These are phyloP conservation scores for Anneissia japonica DNA, from an alignment of 35 echinoderm and acorn worm species.

Conservation along the genomic window DNA sequence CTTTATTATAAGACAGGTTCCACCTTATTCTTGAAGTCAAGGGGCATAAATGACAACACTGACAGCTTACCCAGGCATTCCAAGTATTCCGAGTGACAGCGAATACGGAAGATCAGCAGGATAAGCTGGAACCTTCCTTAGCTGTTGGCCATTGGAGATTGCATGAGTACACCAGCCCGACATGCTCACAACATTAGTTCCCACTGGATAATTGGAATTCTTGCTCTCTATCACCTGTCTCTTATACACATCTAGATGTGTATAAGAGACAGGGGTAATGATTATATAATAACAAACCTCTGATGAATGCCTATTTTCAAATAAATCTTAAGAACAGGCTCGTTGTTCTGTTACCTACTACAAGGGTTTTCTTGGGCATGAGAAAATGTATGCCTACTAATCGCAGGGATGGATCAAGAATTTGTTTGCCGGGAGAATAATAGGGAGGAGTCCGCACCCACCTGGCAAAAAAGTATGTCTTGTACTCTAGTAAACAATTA, in stretches of 20 bases:
- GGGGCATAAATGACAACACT: too few relatives aligned
- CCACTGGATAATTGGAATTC: conserved; percentile 32
- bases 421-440: not conserved
- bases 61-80: conserved; percentile 68
- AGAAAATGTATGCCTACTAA: not conserved
- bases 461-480: not conserved
- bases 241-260: too few relatives aligned
- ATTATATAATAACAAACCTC: too few relatives aligned
- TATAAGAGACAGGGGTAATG: too few relatives aligned
- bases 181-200: conserved; percentile 24
- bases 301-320: too few relatives aligned
- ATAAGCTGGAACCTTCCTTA: conserved; percentile 24
- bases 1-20: too few relatives aligned
- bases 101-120: conserved; percentile 38
- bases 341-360: too few relatives aligned
- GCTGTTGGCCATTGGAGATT: conserved; percentile 13
- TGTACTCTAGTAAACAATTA: not conserved
- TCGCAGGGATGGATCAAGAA: not conserved
- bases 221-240: conserved; percentile 71
- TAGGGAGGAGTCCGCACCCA: not conserved
- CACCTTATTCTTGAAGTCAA: too few relatives aligned
- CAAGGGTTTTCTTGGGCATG: too few relatives aligned
- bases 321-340: too few relatives aligned
- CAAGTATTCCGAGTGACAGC: conserved; percentile 54
- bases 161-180: conserved; percentile 57